Percentiles rank a stretch among this genome's conserved stretches.
Conservation (phyloP, 2,888 invertebrate species). For the Tetranychus piercei region DNA sequence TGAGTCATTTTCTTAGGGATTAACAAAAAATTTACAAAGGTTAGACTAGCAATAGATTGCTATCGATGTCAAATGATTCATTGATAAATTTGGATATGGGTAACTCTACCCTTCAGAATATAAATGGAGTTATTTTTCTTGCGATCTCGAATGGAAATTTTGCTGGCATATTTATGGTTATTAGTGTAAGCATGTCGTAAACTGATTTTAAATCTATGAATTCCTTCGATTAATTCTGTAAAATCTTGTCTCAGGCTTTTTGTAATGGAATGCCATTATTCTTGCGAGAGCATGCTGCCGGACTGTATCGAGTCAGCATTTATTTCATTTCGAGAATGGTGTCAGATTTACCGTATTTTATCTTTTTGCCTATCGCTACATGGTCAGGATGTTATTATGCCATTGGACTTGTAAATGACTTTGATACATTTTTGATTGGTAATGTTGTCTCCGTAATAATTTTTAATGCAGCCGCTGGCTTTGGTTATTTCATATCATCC, state of each 20-base stretch:
- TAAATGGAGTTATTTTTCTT: conserved; percentile 76
- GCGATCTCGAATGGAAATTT: conserved; percentile 75
- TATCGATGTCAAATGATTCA: too few species aligned
- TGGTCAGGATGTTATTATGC: conserved; percentile 66
- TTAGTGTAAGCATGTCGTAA: conserved; percentile 49
- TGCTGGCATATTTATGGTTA: conserved; percentile 81
- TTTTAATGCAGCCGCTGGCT: not conserved
- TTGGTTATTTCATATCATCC: conserved; percentile 74
- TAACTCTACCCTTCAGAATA: conserved; percentile 41
- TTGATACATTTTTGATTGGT: not conserved
- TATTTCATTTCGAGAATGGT: conserved; percentile 78
- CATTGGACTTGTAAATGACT: conserved; percentile 36
- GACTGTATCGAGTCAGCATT: conserved; percentile 72
- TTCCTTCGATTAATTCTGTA: too few species aligned
- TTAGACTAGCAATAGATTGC: too few species aligned
- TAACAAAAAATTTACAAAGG: too few species aligned
- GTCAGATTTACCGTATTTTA: conserved; percentile 66
- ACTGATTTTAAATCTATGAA: not conserved
- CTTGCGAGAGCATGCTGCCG: conserved; percentile 65
- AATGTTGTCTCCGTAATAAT: not conserved
- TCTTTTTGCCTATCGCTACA: conserved; percentile 61
- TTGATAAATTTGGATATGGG: too few species aligned
- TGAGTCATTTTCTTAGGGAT: too few species aligned
- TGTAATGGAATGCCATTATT: conserved; percentile 65
- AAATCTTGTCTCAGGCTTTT: not conserved